Evolutionary conservation across 2,113 vertebrate species (phyloP).

Genomic region (Trogon melanurus): DNA sequence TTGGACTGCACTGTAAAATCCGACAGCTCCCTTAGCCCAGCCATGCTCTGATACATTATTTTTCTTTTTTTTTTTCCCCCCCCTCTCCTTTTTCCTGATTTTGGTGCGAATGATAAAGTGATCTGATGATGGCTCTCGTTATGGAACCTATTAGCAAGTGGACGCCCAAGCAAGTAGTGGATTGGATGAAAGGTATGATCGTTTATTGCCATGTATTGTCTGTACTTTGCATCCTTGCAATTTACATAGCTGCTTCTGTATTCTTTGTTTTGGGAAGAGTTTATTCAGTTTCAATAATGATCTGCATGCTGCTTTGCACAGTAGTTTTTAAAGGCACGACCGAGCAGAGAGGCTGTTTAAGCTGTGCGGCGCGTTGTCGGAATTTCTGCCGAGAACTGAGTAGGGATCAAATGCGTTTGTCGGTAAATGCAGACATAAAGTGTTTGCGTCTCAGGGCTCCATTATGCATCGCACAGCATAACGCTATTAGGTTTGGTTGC

Average conservation of each 20-base stretch:
- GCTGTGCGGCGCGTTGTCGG: conserved; percentile 14
- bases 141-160: conserved; percentile 95
- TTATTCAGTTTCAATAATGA: conserved; percentile 50
- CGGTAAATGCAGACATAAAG: conserved; percentile 41
- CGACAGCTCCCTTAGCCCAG: conserved; percentile 77
- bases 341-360: conserved; percentile 24
- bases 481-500: conserved; percentile 10
- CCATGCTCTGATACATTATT: conserved; percentile 81
- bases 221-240: conserved; percentile 21
- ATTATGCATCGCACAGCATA: conserved; percentile 26
- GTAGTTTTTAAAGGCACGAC: conserved; percentile 50
- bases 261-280: conserved; percentile 60
- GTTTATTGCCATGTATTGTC: conserved; percentile 49
- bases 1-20: conserved; percentile 83
- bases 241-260: background rate
- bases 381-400: conserved; percentile 25
- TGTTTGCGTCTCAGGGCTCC: conserved; percentile 44
- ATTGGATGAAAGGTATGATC: conserved; percentile 91
- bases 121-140: conserved; percentile 88
- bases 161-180: conserved; percentile 90
- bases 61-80: conserved; percentile 35
- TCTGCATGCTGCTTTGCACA: conserved; percentile 40
- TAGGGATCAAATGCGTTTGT: conserved; percentile 40
- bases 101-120: conserved; percentile 81
- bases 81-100: conserved; percentile 9